Conservation (phyloP, 2,888 invertebrate genomes). For the Amaurobius ferox region DNA sequence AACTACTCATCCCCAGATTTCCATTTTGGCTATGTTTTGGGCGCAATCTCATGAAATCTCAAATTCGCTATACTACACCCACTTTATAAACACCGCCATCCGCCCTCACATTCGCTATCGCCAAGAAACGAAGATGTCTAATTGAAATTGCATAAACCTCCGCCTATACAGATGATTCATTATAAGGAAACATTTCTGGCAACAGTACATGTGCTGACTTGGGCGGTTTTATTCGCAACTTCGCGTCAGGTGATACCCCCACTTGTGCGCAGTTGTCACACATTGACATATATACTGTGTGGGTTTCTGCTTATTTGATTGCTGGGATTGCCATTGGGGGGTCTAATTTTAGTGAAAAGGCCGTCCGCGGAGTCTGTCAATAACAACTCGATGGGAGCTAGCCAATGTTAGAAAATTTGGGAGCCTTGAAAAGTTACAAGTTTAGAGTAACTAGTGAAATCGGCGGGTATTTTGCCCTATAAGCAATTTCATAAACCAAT, state of each 20-base stretch:
- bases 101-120: neutral
- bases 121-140: neutral
- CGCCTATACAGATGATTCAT: conserved; percentile 16
- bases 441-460: no score
- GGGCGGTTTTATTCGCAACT: neutral
- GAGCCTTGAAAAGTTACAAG: no score
- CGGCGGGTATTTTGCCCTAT: no score
- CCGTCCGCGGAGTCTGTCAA: conserved; percentile 10
- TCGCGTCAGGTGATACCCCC: conserved; percentile 9
- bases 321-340: neutral
- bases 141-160: neutral
- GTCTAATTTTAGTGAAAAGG: conserved; percentile 19
- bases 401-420: conserved; percentile 10
- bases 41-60: no score
- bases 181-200: neutral
- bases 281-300: neutral
- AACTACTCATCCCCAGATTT: no score
- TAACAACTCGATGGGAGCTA: conserved; percentile 32
- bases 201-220: neutral
- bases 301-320: neutral
- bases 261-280: conserved; percentile 9
- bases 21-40: no score
- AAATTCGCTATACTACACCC: no score
- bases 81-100: neutral
- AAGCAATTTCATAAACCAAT: no score